phyloP scores from a whole-genome alignment of 2,888 invertebrate species.

The Drosophila helvetica region DNA sequence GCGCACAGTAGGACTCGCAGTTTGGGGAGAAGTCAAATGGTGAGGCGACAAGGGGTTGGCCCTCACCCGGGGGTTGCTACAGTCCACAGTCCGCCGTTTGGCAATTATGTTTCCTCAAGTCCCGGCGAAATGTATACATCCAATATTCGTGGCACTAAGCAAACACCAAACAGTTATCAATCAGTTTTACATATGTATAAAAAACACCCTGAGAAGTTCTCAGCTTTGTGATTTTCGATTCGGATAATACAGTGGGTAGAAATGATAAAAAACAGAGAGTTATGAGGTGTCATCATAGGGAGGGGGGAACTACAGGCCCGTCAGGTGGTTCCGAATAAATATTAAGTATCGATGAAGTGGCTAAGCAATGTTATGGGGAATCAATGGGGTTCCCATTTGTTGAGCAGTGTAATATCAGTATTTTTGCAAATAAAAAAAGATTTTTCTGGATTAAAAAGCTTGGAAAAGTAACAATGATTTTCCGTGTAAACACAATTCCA shows the following conservation, averaged over 20 bases:
- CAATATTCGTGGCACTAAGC: constrained; percentile 6
- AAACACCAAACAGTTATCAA: constrained; percentile 34
- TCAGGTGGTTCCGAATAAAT: background rate
- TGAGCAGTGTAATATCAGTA: too few species aligned
- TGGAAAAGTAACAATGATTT: too few species aligned
- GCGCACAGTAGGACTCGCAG: constrained; percentile 57
- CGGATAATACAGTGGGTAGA: background rate
- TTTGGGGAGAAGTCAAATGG: constrained; percentile 61
- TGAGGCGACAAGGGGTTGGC: constrained; percentile 24
- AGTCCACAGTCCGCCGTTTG: constrained; percentile 23
- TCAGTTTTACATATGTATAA: constrained; percentile 31
- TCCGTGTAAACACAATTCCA: too few species aligned
- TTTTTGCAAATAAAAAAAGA: too few species aligned
- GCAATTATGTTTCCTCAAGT: constrained; percentile 27
- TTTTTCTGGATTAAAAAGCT: too few species aligned
- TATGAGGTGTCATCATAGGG: too few species aligned
- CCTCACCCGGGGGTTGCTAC: constrained; percentile 19
- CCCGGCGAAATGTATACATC: constrained; percentile 5
- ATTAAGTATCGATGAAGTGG: too few species aligned
- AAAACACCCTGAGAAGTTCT: background rate
- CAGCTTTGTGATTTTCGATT: background rate
- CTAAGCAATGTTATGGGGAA: too few species aligned
- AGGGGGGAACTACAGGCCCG: background rate
- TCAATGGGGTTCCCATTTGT: too few species aligned
- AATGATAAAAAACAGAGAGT: too few species aligned